Base-by-base conservation (phyloP, 2,888 invertebrate species). In the Amiota communis region DNA sequence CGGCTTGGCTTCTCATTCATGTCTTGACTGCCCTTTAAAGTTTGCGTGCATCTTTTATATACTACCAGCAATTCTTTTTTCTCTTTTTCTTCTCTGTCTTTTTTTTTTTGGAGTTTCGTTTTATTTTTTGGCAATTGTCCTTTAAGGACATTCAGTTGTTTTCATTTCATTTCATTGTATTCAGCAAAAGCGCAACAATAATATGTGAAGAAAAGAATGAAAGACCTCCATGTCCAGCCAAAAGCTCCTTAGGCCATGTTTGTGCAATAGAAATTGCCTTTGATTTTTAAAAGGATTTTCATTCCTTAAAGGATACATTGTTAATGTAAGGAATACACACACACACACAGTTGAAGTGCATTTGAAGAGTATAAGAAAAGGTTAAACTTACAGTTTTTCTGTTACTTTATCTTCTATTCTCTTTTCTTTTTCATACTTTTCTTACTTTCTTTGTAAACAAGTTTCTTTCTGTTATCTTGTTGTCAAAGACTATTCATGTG, bases 1-100 rank as follows among this genome's bases (percentile, higher is more conserved):
- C 36, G 15, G n/a, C n/a, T 23, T 63, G 63, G 10, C 49, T 65
- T 65, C 78, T 75, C 74, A 56, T 70, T 76, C 73, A 49, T 65
- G 70, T 59, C 73, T 64, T 76, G 20, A 6, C 36, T 72, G 46
- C 23, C 46, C 36, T 63, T 12, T 63, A 57, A 63, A 46, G 63
- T 11, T 36, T 23, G 20, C 53, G 36, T 36, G 36, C 36, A 36
- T 36, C 36, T 36, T 36, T 36, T 6, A 36, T 36, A 36, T 36
- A 2, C 36, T 36, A n/a, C n/a, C n/a, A n/a, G n/a, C n/a, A n/a
- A n/a, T n/a, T n/a, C n/a, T n/a, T n/a, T n/a, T n/a, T n/a, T n/a
- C n/a, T n/a, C n/a, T 23, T 3, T 23, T 23, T 23, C 3, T 23
- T 3, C 3, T 23, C 3, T 23, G 1, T 3, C 3, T 59, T 65